A percentile compares a stretch with the other conserved stretches of the same genome.
Evolutionary conservation across 2,113 vertebrate species (phyloP).

Genomic region (Sinosuthora webbiana): DNA sequence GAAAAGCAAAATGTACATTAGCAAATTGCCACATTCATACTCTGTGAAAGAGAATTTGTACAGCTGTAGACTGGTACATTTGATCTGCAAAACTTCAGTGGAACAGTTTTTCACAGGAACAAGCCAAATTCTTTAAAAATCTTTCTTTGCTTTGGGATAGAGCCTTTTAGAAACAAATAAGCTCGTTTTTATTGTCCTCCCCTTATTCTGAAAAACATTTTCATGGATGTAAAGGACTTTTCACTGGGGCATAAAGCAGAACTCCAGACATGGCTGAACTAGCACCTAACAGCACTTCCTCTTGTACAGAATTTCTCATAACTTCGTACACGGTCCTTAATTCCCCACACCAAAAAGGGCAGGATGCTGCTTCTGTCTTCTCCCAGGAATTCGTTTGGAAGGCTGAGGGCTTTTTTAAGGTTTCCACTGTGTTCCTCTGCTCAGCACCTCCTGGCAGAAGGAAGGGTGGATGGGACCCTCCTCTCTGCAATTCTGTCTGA

Average conservation of each 20-base stretch:
- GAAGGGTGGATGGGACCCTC: neutral
- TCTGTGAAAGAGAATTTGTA: slow-evolving; percentile 57
- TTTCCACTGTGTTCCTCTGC: neutral
- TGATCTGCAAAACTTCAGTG: slow-evolving; percentile 40
- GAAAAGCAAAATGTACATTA: slow-evolving; percentile 63
- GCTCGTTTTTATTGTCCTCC: neutral
- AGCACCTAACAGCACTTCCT: neutral
- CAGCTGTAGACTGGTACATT: slow-evolving; percentile 61
- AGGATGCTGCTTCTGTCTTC: neutral
- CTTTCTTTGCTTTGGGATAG: neutral
- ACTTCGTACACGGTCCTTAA: neutral
- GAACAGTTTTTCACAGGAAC: slow-evolving; percentile 29
- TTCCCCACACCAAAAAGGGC: neutral
- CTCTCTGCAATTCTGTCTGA: neutral
- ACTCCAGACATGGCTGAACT: neutral
- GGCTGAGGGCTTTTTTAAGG: neutral
- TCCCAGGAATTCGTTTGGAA: neutral
- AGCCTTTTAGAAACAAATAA: slow-evolving; percentile 14
- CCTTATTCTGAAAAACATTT: neutral
- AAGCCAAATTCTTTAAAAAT: slow-evolving; percentile 31
- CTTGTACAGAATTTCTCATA: neutral
- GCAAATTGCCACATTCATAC: slow-evolving; percentile 69
- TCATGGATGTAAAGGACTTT: slow-evolving; percentile 11
- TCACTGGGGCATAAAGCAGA: slow-evolving; percentile 14
- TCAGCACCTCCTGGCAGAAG: neutral